A percentile compares a stretch with the other conserved stretches of the same genome.
Evolutionary conservation across 1,140 invertebrate genomes (phyloP).

Genomic region (Planococcus citri): DNA sequence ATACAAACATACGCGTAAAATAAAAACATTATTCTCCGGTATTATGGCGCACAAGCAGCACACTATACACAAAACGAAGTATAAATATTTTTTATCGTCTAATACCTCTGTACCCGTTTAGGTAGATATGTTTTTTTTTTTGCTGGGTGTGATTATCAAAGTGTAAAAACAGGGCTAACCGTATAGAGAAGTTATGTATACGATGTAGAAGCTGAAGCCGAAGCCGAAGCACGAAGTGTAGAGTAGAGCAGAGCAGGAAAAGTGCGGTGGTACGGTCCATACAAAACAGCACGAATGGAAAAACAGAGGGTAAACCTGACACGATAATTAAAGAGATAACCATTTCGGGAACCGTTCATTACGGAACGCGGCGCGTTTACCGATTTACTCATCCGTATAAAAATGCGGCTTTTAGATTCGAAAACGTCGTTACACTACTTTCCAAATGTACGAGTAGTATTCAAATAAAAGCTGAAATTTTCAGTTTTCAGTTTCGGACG

Average conservation of each 20-base stretch:
- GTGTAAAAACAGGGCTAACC: conserved; percentile 1
- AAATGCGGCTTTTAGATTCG: conserved; percentile 2
- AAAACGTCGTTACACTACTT: neutral
- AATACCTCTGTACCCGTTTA: neutral
- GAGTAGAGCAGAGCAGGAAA: no score
- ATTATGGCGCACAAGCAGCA: no score
- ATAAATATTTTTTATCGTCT: neutral
- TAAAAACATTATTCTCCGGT: no score
- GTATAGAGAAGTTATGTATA: neutral
- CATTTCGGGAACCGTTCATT: conserved; percentile 1
- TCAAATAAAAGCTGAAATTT: neutral
- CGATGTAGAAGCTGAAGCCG: no score
- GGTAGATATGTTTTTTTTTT: neutral
- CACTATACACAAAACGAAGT: no score
- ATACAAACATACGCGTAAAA: no score
- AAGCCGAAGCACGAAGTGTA: no score
- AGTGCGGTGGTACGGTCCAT: neutral
- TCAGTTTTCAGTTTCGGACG: conserved; percentile 3
- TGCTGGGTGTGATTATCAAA: neutral
- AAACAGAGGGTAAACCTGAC: neutral
- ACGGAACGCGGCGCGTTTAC: conserved; percentile 3
- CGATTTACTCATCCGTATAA: neutral
- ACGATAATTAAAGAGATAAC: conserved; percentile 7
- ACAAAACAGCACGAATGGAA: neutral
- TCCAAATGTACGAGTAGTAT: neutral